Evolutionary conservation across 37 sponge, comb jelly and placozoan genomes (phyloP), one percentile per base, ranked within the genome.

Genomic region (Ephydatia muelleri): DNA sequence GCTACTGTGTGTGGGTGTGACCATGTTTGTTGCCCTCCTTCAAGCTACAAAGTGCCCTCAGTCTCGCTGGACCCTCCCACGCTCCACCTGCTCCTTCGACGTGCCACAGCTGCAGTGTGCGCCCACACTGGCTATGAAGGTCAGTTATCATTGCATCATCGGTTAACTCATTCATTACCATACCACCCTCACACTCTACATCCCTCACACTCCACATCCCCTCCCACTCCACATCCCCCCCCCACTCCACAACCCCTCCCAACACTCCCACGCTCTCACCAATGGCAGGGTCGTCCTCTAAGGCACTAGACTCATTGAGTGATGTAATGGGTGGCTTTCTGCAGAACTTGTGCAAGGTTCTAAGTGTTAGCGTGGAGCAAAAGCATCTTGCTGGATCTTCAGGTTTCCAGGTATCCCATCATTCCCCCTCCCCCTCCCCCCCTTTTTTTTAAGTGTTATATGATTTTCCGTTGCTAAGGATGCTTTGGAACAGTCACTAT

Each of bases 281-380:
- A 14, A 57, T 1, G 16, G 16, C 57, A 91, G 92, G 28, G 25
- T 43, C 92, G 19, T 87, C 83, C 0, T 67, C 82, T 4, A 49
- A 40, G 14, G 93, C 93, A 36, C 68, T 89, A 65, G 80, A 86
- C 64, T 38, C 67, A 22, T 36, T 93, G 65, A 64, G 83, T 16
- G 90, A 82, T 89, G 87, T 93, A n/a, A 37, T 88, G 67, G 84
- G 87, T 38, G 70, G 79, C 36, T 89, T 75, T 57, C 37, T 93
- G 36, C 77, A 49, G 43, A 77, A 86, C 9, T 40, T 93, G 26
- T 72, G 70, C 30, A 71, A 72, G 48, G 29, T 78, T 0, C 65
- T 93, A 12, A 40, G 82, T 28, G 21, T 57, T 11, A 88, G 85
- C n/a, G 38, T 49, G 80, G 89, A 92, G 36, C 78, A 79, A 66